Base-by-base conservation (phyloP, 2,888 invertebrate species). In the Drosophila picticornis region DNA sequence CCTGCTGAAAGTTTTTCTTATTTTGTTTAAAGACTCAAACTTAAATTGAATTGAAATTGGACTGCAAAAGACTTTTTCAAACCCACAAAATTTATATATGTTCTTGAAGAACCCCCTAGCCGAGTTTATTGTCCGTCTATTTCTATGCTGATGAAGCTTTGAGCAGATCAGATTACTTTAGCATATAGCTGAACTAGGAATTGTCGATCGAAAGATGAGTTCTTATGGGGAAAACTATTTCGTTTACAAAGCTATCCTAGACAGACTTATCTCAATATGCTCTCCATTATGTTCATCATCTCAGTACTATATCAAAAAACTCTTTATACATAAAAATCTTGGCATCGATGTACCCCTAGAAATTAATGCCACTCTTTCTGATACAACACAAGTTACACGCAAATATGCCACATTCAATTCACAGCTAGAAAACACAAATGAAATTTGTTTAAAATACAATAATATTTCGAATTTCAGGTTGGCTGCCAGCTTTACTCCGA, bases 401-500 rank as follows among this genome's bases (percentile, higher is more conserved):
- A 9, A 38, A 38, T 19, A 19, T 9, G 38, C 2, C 3, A 38
- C 19, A 38, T 9, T 9, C 38, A 38, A 38, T 38, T 9, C 19
- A 19, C 38, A 38, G 19, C 38, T 9, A 19, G 19, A 4, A 38
- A 38, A 9, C 19, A 19, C 19, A 2, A 4, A 19, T 38, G 0
- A 9, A 38, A n/a, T 11, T n/a, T 2, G 2, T n/a, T n/a, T 2
- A 40, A 40, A 40, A n/a, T 5, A 36, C 16, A 16, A 7, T 16
- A 16, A 36, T 7, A 36, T 4, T 7, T 40, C 4, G 5, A 11
- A 10, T 9, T n/a, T 10, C 5, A 40, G n/a, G 2, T n/a, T n/a
- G 1, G 5, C 11, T 40, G 3, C 5, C 2, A 40, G 11, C 5
- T n/a, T n/a, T 4, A 40, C 2, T n/a, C 0, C 11, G 0, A 6